Conservation (phyloP, 2,797 vertebrate species). For the Notoglanidium macrostoma region DNA sequence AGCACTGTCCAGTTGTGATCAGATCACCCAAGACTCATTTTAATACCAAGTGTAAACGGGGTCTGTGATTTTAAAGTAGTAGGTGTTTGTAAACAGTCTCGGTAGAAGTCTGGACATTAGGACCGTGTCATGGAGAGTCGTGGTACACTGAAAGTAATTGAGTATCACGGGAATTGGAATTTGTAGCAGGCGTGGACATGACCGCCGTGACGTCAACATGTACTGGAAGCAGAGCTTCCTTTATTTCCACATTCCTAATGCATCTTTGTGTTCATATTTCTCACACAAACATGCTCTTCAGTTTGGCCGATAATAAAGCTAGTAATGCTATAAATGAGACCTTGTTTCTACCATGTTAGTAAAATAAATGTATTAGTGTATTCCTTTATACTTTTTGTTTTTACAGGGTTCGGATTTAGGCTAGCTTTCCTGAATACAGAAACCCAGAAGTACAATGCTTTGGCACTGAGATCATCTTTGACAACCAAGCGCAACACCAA, state of each 20-base stretch:
- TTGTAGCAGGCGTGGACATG: background rate
- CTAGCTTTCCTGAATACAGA: background rate
- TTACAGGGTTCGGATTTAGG: background rate
- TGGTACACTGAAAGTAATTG: background rate
- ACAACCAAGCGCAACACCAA: background rate
- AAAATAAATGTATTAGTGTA: background rate
- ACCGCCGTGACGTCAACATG: background rate
- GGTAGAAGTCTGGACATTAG: background rate
- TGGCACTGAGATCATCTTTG: background rate
- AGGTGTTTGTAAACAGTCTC: background rate
- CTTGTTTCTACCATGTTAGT: background rate
- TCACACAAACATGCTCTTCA: background rate
- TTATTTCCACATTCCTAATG: background rate
- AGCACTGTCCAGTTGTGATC: too few species aligned
- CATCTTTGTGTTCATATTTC: background rate
- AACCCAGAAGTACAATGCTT: too few species aligned
- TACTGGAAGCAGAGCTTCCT: background rate
- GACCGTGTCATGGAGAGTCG: too few species aligned
- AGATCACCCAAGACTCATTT: too few species aligned
- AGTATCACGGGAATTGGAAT: background rate
- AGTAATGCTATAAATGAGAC: background rate
- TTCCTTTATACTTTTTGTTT: background rate
- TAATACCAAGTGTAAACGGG: too few species aligned
- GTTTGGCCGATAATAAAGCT: background rate
- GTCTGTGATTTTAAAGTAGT: background rate